Evolutionary conservation across 1,140 invertebrate genomes (phyloP).

Genomic region (Drosophila truncata): DNA sequence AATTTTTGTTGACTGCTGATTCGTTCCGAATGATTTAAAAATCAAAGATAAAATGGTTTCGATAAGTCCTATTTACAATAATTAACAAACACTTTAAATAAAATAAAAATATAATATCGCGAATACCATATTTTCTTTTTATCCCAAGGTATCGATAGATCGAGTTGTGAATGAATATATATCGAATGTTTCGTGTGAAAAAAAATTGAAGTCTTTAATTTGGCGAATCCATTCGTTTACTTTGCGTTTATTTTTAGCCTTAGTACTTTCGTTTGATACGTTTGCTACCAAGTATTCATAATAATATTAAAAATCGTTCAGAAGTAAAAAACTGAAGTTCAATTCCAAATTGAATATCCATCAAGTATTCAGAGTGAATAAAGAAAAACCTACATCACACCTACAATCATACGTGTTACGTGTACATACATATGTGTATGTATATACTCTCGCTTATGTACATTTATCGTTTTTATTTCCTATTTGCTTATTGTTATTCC

Average conservation of each 20-base stretch:
- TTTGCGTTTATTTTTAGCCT: slow-evolving; percentile 44
- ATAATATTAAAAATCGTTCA: slow-evolving; percentile 11
- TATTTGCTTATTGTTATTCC: slow-evolving; percentile 7
- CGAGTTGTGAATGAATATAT: neutral
- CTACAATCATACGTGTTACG: slow-evolving; percentile 45
- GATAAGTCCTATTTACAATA: too few species aligned
- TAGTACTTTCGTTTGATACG: slow-evolving; percentile 45
- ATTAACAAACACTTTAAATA: neutral
- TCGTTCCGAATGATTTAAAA: too few species aligned
- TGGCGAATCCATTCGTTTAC: slow-evolving; percentile 42
- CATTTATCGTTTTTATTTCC: slow-evolving; percentile 41
- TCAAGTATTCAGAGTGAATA: slow-evolving; percentile 34
- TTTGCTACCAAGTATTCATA: slow-evolving; percentile 38
- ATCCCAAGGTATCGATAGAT: neutral
- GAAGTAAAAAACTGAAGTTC: slow-evolving; percentile 2
- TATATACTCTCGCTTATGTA: slow-evolving; percentile 41
- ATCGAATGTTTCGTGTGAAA: slow-evolving; percentile 42
- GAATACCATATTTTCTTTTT: neutral
- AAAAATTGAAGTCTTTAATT: slow-evolving; percentile 42
- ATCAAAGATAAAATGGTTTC: too few species aligned
- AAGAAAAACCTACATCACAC: slow-evolving; percentile 42
- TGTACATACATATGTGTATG: slow-evolving; percentile 55
- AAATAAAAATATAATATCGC: neutral
- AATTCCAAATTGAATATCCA: slow-evolving; percentile 12
- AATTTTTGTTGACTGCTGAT: too few species aligned